Evolutionary conservation across 1,140 invertebrate species (phyloP).

Genomic region (Panulirus ornatus): DNA sequence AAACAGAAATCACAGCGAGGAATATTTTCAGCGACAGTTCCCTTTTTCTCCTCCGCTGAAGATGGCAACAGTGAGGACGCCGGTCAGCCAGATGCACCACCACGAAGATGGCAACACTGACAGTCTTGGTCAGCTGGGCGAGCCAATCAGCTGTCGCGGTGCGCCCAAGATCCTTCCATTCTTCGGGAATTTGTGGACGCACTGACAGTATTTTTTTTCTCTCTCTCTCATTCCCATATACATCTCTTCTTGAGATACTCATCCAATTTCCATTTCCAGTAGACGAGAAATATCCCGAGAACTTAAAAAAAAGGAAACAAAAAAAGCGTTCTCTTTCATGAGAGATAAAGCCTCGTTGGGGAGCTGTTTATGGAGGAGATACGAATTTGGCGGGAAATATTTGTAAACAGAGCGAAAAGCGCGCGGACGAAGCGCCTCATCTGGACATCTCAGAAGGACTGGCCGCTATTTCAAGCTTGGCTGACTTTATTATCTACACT

Average conservation of each 20-base stretch:
- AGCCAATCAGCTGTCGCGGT: conserved; percentile 29
- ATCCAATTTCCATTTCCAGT: background rate
- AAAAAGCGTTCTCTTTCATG: too few relatives aligned
- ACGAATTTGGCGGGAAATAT: background rate
- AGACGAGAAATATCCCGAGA: too few relatives aligned
- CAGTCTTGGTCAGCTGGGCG: conserved; percentile 24
- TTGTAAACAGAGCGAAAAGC: conserved; percentile 22
- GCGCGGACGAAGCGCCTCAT: background rate
- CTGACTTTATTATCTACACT: conserved; percentile 51
- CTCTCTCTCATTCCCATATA: background rate
- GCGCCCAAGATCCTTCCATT: background rate
- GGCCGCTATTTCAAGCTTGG: conserved; percentile 52
- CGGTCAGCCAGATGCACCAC: conserved; percentile 41
- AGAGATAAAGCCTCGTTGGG: too few relatives aligned
- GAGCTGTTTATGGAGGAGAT: background rate
- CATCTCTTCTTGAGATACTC: background rate
- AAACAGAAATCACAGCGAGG: too few relatives aligned
- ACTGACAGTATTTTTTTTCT: background rate
- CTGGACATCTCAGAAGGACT: conserved; percentile 26
- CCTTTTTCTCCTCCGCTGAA: background rate
- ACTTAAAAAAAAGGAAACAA: too few relatives aligned
- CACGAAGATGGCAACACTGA: background rate
- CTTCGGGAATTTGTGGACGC: background rate
- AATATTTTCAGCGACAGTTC: too few relatives aligned
- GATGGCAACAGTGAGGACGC: background rate